Percentiles rank a stretch among this genome's conserved stretches.
These are phyloP conservation scores for Drosophila rufa DNA, from an alignment of 1,140 invertebrate genomes.

Conservation along the genomic window DNA sequence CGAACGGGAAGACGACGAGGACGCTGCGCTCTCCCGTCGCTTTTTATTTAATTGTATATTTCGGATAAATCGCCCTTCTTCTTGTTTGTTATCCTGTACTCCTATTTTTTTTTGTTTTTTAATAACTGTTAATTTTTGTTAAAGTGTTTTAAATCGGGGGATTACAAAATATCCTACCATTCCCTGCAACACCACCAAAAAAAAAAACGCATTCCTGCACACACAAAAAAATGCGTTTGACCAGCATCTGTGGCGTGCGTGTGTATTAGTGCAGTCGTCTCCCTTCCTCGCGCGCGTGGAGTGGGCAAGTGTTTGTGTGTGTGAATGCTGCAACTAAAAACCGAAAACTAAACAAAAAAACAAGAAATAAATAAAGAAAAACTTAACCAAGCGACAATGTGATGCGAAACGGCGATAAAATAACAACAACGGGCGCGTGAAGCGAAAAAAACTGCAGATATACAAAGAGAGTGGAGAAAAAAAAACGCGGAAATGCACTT, in stretches of 20 bases:
- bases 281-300: neutral
- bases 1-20: slow-evolving; percentile 6
- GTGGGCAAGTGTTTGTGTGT: slow-evolving; percentile 4
- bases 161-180: neutral
- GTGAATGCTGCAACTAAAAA: slow-evolving; percentile 39
- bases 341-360: slow-evolving; percentile 37
- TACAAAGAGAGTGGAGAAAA: slow-evolving; percentile 42
- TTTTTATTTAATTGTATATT: slow-evolving; percentile 19
- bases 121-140: slow-evolving; percentile 11
- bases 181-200: neutral
- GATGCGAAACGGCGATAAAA: slow-evolving; percentile 65
- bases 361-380: slow-evolving; percentile 27
- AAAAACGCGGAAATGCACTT: slow-evolving; percentile 81
- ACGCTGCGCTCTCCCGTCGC: slow-evolving; percentile 8
- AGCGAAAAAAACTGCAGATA: slow-evolving; percentile 45
- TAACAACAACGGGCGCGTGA: slow-evolving; percentile 48
- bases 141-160: slow-evolving; percentile 12
- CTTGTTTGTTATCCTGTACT: slow-evolving; percentile 22
- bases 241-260: slow-evolving; percentile 24
- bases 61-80: slow-evolving; percentile 7
- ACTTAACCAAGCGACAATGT: slow-evolving; percentile 60
- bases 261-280: slow-evolving; percentile 29
- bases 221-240: slow-evolving; percentile 33
- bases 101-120: slow-evolving; percentile 10
- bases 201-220: slow-evolving; percentile 37